Conservation (phyloP, 2,797 vertebrate genomes). For the Tokudaia muenninki region DNA sequence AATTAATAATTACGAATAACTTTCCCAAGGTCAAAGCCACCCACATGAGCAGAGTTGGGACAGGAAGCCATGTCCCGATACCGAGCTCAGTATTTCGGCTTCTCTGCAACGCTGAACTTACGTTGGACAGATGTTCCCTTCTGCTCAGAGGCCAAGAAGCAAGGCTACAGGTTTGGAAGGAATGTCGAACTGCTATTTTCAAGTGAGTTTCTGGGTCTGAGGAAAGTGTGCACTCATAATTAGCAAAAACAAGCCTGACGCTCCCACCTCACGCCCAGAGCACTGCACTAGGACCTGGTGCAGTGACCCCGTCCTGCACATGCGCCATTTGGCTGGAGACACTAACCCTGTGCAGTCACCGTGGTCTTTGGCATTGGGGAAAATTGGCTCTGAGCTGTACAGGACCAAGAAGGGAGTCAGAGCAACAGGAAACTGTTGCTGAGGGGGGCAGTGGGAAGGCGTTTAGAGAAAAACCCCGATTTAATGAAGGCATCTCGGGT, state of each 20-base stretch:
- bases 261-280: neutral
- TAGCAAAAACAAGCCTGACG: neutral
- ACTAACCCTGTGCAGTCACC: neutral
- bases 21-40: neutral
- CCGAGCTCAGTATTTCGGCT: neutral
- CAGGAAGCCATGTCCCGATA: conserved; percentile 1
- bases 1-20: neutral
- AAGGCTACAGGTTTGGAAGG: conserved; percentile 6
- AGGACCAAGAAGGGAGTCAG: neutral
- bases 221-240: neutral
- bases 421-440: neutral
- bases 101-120: neutral
- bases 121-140: neutral
- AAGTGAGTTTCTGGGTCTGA: neutral
- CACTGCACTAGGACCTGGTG: neutral
- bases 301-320: neutral
- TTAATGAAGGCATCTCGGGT: neutral
- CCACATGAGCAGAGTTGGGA: neutral
- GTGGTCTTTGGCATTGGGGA: neutral
- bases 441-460: neutral
- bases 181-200: neutral
- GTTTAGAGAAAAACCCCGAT: neutral
- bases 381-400: neutral
- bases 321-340: neutral
- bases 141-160: neutral